phyloP scores from a whole-genome alignment of 2,888 invertebrate genomes.

The Pseudococcus longispinus region DNA sequence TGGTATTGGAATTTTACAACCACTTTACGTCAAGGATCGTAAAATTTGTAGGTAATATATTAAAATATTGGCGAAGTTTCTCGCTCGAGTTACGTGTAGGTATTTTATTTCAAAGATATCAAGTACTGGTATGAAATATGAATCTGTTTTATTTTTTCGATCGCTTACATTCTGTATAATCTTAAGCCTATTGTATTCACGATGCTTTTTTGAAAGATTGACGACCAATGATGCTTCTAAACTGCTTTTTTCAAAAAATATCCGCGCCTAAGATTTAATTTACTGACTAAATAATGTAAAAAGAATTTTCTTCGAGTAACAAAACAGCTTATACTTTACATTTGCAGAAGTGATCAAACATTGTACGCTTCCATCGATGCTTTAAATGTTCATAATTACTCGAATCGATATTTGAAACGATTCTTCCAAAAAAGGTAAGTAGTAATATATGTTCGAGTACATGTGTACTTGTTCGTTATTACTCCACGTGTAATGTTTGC shows the following conservation, averaged over 20 bases:
- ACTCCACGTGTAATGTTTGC: not conserved
- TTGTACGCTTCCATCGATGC: slow-evolving; percentile 54
- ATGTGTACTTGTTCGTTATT: not conserved
- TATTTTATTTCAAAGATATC: not conserved
- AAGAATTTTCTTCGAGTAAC: slow-evolving; percentile 13
- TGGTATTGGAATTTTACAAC: slow-evolving; percentile 67
- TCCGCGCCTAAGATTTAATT: not conserved
- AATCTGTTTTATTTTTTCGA: not conserved
- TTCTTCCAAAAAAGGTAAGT: slow-evolving; percentile 49
- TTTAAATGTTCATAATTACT: slow-evolving; percentile 56
- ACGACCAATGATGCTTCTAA: not conserved
- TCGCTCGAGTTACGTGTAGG: not conserved
- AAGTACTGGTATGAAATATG: not conserved
- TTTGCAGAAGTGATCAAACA: slow-evolving; percentile 54
- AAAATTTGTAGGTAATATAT: slow-evolving; percentile 65
- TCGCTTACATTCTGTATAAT: not conserved
- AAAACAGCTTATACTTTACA: slow-evolving; percentile 47
- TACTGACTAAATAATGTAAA: not conserved
- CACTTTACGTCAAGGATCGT: slow-evolving; percentile 68
- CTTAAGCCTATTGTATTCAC: not conserved
- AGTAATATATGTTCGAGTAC: not conserved
- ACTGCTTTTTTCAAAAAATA: slow-evolving; percentile 16
- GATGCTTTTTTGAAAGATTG: not conserved
- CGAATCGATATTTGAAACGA: slow-evolving; percentile 49
- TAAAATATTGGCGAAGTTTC: not conserved